phyloP scores from a whole-genome alignment of 2,888 invertebrate genomes.

The Thereva nobilitata region DNA sequence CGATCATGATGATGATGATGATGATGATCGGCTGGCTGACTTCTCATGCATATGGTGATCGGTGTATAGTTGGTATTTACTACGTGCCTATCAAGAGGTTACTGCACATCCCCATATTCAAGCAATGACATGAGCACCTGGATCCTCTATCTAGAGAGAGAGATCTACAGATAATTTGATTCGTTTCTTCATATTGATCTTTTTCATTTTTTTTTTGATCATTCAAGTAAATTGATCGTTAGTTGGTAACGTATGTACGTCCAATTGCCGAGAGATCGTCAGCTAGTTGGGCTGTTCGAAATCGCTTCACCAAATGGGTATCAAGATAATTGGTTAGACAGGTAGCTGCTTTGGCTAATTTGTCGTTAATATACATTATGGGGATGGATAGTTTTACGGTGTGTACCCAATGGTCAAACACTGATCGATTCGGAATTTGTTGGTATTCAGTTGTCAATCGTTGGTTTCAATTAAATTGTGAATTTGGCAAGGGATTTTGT shows the following conservation, averaged over 20 bases:
- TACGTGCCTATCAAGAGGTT: slow-evolving; percentile 13
- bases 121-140: slow-evolving; percentile 19
- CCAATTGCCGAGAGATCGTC: not conserved
- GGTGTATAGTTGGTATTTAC: not conserved
- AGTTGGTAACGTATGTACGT: not conserved
- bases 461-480: not conserved
- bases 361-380: slow-evolving; percentile 27
- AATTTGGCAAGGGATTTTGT: not conserved
- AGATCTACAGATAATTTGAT: slow-evolving; percentile 30
- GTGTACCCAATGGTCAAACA: slow-evolving; percentile 4
- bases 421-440: slow-evolving; percentile 17
- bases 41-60: not conserved
- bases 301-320: slow-evolving; percentile 1
- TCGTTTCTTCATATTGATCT: slow-evolving; percentile 21
- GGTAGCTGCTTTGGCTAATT: slow-evolving; percentile 24
- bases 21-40: too few species aligned
- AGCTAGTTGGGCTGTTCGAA: slow-evolving; percentile 6
- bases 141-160: slow-evolving; percentile 11
- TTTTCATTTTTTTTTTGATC: not conserved
- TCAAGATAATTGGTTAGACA: slow-evolving; percentile 22
- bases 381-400: not conserved
- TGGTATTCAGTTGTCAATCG: slow-evolving; percentile 29
- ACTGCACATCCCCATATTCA: not conserved
- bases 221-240: slow-evolving; percentile 23
- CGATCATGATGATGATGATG: too few species aligned